These are phyloP conservation scores for Campylomormyrus tamandua DNA, from an alignment of 2,113 vertebrate species.

Conservation along the genomic window DNA sequence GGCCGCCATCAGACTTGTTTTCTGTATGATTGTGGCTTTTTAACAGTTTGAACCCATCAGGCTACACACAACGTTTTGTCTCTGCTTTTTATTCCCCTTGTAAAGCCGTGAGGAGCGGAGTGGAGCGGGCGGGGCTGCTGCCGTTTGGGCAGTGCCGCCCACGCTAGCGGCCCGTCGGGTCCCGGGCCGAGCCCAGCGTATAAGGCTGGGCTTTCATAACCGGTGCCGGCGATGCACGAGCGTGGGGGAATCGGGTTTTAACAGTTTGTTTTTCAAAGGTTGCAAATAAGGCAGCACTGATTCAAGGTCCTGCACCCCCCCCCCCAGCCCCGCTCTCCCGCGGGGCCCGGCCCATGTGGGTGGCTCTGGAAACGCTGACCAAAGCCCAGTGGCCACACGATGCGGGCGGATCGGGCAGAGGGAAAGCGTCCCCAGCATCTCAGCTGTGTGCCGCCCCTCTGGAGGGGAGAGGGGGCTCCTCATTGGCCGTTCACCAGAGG, in stretches of 20 bases:
- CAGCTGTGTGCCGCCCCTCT: background rate
- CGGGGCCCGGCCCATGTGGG: conserved; percentile 2
- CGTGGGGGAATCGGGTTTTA: conserved; percentile 20
- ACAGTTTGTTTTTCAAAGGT: conserved; percentile 21
- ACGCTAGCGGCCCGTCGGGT: conserved; percentile 16
- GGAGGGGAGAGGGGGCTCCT: background rate
- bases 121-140: background rate
- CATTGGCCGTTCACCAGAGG: background rate
- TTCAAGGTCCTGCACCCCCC: conserved; percentile 43
- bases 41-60: conserved; percentile 52
- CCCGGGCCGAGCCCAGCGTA: background rate
- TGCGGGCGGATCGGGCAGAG: background rate
- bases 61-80: conserved; percentile 48
- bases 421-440: background rate
- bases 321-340: conserved; percentile 27
- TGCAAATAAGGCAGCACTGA: conserved; percentile 53
- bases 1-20: conserved; percentile 50
- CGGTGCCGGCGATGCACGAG: conserved; percentile 39
- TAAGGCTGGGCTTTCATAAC: conserved; percentile 27
- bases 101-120: conserved; percentile 45
- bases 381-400: background rate
- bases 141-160: conserved; percentile 22
- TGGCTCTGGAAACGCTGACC: conserved; percentile 24
- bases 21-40: conserved; percentile 55
- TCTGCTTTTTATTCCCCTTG: conserved; percentile 46